Percentiles rank a stretch among this genome's conserved stretches.
These are phyloP conservation scores for Volucella inanis DNA, from an alignment of 2,888 invertebrate genomes.

Conservation along the genomic window DNA sequence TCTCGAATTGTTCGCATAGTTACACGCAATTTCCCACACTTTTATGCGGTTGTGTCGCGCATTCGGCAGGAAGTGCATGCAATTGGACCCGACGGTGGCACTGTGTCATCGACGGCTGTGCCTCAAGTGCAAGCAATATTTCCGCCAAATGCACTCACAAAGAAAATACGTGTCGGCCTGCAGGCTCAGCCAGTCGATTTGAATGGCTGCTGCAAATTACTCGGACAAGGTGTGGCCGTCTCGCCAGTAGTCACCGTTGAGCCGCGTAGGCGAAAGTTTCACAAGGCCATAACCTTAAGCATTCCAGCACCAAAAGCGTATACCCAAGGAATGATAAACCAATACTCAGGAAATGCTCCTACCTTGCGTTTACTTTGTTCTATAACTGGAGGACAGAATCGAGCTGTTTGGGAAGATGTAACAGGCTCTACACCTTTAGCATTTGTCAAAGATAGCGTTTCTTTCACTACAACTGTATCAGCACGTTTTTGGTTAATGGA, in stretches of 20 bases:
- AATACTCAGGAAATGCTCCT: constrained; percentile 90
- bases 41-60: constrained; percentile 97
- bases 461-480: constrained; percentile 99
- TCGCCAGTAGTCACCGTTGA: constrained; percentile 99
- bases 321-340: constrained; percentile 90
- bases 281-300: constrained; percentile 98
- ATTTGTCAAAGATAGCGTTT: constrained; percentile 97
- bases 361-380: constrained; percentile 96
- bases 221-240: constrained; percentile 98
- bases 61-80: constrained; percentile 98
- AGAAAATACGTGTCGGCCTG: constrained; percentile 98
- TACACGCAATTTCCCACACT: constrained; percentile 98
- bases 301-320: constrained; percentile 92
- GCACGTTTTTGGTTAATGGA: constrained; percentile 99
- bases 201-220: constrained; percentile 92
- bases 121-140: constrained; percentile 93
- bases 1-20: constrained; percentile 96
- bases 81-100: constrained; percentile 98
- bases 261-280: constrained; percentile 98
- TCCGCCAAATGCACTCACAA: constrained; percentile 98
- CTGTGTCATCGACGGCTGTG: constrained; percentile 96
- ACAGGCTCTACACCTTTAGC: constrained; percentile 98
- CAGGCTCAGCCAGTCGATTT: constrained; percentile 97
- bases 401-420: constrained; percentile 99
- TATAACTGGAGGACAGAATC: constrained; percentile 97